Evolutionary conservation across 2,113 vertebrate genomes (phyloP).

Genomic region (Leptodactylus fuscus): DNA sequence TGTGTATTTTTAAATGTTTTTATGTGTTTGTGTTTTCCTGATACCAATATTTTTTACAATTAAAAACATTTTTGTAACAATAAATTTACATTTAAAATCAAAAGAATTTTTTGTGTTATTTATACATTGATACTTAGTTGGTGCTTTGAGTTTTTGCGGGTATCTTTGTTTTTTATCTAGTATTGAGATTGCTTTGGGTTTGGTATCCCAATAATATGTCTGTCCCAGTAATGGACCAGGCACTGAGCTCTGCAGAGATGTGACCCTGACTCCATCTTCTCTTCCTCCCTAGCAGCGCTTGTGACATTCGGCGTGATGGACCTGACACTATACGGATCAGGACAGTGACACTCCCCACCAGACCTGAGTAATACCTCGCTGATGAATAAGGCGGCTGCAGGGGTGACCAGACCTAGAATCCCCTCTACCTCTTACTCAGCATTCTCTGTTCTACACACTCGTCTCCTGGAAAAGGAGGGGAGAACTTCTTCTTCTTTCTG

Average conservation of each 20-base stretch:
- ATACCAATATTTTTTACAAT: too few species aligned
- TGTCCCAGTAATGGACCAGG: too few species aligned
- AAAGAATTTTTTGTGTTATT: too few species aligned
- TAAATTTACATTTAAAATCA: too few species aligned
- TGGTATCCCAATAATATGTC: too few species aligned
- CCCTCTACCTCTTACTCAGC: constrained; percentile 50
- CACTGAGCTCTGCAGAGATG: not conserved
- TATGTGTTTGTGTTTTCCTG: too few species aligned
- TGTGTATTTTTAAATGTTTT: too few species aligned
- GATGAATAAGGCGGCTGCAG: constrained; percentile 34
- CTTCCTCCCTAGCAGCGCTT: constrained; percentile 37
- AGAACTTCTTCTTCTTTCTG: constrained; percentile 28
- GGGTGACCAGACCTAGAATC: constrained; percentile 28
- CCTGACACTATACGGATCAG: constrained; percentile 14
- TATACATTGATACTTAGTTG: too few species aligned
- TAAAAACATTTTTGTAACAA: too few species aligned
- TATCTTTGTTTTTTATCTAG: too few species aligned
- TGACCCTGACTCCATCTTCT: not conserved
- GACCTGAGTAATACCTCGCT: constrained; percentile 49
- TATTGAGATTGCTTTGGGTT: too few species aligned
- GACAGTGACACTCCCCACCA: constrained; percentile 39
- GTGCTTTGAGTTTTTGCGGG: too few species aligned
- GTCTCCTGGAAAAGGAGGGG: constrained; percentile 3
- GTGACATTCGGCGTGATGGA: constrained; percentile 35
- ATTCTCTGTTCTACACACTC: constrained; percentile 40